These are phyloP conservation scores for Drosophila mimetica DNA, from an alignment of 2,888 invertebrate species.

Conservation along the genomic window DNA sequence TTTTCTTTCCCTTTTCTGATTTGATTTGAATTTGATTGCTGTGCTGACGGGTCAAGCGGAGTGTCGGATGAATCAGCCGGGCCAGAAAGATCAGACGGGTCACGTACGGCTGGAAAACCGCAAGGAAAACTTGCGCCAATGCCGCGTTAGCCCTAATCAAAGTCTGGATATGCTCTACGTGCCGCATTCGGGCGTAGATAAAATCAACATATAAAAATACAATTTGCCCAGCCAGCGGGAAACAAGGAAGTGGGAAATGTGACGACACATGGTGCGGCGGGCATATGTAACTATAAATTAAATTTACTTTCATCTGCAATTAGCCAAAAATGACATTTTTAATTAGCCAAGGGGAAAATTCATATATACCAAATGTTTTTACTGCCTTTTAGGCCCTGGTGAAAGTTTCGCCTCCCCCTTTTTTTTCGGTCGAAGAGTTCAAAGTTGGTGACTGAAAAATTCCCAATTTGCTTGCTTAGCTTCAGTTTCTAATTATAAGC, in stretches of 20 bases:
- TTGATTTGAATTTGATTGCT: slow-evolving; percentile 67
- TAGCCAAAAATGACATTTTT: slow-evolving; percentile 33
- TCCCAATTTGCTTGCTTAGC: slow-evolving; percentile 47
- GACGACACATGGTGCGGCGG: slow-evolving; percentile 29
- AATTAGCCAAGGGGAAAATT: slow-evolving; percentile 30
- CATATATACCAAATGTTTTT: neutral
- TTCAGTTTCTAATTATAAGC: slow-evolving; percentile 65
- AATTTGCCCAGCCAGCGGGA: slow-evolving; percentile 38
- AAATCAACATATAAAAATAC: slow-evolving; percentile 60
- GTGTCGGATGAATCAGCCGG: slow-evolving; percentile 7
- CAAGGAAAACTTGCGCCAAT: slow-evolving; percentile 27
- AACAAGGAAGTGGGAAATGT: slow-evolving; percentile 26
- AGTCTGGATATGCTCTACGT: slow-evolving; percentile 57
- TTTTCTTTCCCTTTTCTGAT: slow-evolving; percentile 17
- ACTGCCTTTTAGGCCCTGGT: slow-evolving; percentile 4
- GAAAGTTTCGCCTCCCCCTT: slow-evolving; percentile 24
- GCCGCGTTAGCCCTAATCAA: slow-evolving; percentile 53
- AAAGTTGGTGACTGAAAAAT: slow-evolving; percentile 45
- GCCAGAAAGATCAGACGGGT: slow-evolving; percentile 34
- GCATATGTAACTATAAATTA: slow-evolving; percentile 29
- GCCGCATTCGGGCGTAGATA: slow-evolving; percentile 53
- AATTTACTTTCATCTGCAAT: slow-evolving; percentile 32
- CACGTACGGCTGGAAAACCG: slow-evolving; percentile 40
- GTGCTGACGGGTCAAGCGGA: slow-evolving; percentile 19
- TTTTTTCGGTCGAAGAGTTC: slow-evolving; percentile 23